These are phyloP conservation scores for Apistogramma diplotaenia DNA, from an alignment of 2,113 vertebrate species.

Conservation along the genomic window DNA sequence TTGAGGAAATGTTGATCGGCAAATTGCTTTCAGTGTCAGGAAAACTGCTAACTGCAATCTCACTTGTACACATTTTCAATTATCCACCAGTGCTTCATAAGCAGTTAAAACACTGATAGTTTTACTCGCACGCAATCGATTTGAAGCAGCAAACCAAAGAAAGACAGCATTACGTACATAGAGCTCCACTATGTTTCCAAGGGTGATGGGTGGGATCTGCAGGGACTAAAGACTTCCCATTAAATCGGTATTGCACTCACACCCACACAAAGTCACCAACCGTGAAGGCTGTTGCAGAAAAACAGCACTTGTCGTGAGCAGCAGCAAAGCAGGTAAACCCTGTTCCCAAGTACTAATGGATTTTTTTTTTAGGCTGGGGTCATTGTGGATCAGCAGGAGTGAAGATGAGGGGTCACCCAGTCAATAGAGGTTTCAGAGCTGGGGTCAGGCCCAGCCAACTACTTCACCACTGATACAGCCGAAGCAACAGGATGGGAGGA, in stretches of 20 bases:
- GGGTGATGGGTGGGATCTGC: constrained; percentile 11
- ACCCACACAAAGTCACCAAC: constrained; percentile 23
- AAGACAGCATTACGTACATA: background rate
- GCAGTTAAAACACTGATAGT: constrained; percentile 10
- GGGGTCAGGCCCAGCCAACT: background rate
- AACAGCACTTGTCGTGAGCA: constrained; percentile 27
- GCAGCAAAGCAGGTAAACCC: constrained; percentile 37
- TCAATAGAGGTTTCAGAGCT: constrained; percentile 46
- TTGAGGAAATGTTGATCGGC: constrained; percentile 54
- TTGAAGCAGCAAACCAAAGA: constrained; percentile 27
- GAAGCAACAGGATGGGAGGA: background rate
- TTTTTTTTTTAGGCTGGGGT: constrained; percentile 46
- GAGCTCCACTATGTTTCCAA: constrained; percentile 8
- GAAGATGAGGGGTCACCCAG: constrained; percentile 45
- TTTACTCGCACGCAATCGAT: constrained; percentile 35
- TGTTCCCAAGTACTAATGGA: constrained; percentile 43
- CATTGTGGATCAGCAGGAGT: constrained; percentile 38
- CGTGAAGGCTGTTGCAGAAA: constrained; percentile 21
- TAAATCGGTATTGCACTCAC: constrained; percentile 27
- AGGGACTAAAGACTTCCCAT: constrained; percentile 18
- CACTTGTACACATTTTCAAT: constrained; percentile 55
- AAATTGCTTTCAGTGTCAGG: constrained; percentile 53
- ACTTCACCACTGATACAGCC: constrained; percentile 11
- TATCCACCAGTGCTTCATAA: constrained; percentile 34
- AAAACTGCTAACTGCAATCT: constrained; percentile 52